These are phyloP conservation scores for Anadara kagoshimensis DNA, from an alignment of 1,140 invertebrate species.

Conservation along the genomic window DNA sequence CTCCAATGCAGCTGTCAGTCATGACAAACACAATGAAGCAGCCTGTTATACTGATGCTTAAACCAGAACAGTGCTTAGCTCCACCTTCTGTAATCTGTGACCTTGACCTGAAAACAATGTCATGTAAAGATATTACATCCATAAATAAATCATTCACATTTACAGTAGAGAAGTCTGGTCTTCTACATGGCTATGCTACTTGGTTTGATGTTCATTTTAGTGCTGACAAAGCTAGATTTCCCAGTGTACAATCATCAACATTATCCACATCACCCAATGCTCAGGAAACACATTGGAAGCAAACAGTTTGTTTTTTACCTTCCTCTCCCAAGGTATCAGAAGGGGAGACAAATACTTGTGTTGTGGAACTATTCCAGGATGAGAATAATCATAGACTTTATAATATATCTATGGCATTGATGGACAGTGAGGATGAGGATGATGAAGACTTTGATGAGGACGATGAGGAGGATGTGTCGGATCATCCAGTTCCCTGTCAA, in stretches of 20 bases:
- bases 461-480: slow-evolving; percentile 42
- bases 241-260: slow-evolving; percentile 16
- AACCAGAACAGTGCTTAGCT: slow-evolving; percentile 47
- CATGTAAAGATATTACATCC: slow-evolving; percentile 51
- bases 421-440: slow-evolving; percentile 47
- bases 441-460: slow-evolving; percentile 33
- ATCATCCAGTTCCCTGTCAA: slow-evolving; percentile 61
- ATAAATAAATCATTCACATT: slow-evolving; percentile 53
- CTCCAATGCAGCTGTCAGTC: slow-evolving; percentile 50
- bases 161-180: slow-evolving; percentile 42
- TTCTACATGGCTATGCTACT: slow-evolving; percentile 63
- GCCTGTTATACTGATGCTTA: slow-evolving; percentile 55
- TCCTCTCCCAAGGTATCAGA: slow-evolving; percentile 43
- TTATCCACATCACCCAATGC: slow-evolving; percentile 55
- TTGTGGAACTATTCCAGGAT: slow-evolving; percentile 52
- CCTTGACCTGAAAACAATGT: slow-evolving; percentile 64
- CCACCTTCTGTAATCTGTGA: slow-evolving; percentile 48
- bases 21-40: slow-evolving; percentile 48
- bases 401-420: slow-evolving; percentile 60
- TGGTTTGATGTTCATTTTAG: slow-evolving; percentile 70
- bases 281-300: slow-evolving; percentile 98
- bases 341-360: slow-evolving; percentile 43
- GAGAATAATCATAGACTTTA: slow-evolving; percentile 59
- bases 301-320: slow-evolving; percentile 97
- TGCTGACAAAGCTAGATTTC: slow-evolving; percentile 19